A percentile compares a stretch with the other conserved stretches of the same genome.
Evolutionary conservation across 2,888 invertebrate species (phyloP).

Genomic region (Notocelia uddmanniana): DNA sequence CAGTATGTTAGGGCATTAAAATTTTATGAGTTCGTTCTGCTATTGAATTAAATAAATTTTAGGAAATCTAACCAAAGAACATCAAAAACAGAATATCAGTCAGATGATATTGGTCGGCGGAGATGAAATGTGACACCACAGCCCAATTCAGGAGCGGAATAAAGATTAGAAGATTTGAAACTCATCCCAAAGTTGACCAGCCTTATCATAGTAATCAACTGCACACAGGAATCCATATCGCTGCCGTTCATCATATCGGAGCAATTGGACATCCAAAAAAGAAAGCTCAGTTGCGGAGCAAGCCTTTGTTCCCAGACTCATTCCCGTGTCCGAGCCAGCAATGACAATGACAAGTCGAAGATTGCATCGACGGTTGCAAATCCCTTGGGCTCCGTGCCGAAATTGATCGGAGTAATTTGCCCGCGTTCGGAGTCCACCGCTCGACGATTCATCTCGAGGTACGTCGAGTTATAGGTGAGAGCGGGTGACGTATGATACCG

Average conservation of each 20-base stretch:
- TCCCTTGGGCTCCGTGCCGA: slow-evolving; percentile 64
- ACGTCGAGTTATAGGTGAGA: slow-evolving; percentile 37
- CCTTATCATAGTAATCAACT: slow-evolving; percentile 8
- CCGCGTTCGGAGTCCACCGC: slow-evolving; percentile 62
- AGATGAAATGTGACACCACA: not conserved
- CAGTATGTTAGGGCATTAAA: slow-evolving; percentile 39
- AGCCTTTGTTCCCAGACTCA: slow-evolving; percentile 49
- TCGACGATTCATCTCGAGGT: slow-evolving; percentile 61
- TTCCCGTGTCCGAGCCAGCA: slow-evolving; percentile 56
- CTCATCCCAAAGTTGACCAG: not conserved
- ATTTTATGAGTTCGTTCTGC: slow-evolving; percentile 21
- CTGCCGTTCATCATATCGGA: slow-evolving; percentile 12
- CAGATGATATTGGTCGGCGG: not conserved
- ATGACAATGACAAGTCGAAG: slow-evolving; percentile 81
- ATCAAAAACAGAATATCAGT: not conserved
- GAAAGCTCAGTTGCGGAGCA: slow-evolving; percentile 9
- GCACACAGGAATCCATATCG: slow-evolving; percentile 1
- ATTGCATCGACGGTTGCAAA: slow-evolving; percentile 74
- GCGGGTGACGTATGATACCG: not conserved
- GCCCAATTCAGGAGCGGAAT: not conserved
- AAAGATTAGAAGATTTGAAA: not conserved
- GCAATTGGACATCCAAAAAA: slow-evolving; percentile 25
- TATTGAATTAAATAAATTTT: slow-evolving; percentile 9
- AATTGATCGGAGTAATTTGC: slow-evolving; percentile 81
- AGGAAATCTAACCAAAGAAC: not conserved